Evolutionary conservation across 2,888 invertebrate species (phyloP).

Genomic region (Tipula vernalis): DNA sequence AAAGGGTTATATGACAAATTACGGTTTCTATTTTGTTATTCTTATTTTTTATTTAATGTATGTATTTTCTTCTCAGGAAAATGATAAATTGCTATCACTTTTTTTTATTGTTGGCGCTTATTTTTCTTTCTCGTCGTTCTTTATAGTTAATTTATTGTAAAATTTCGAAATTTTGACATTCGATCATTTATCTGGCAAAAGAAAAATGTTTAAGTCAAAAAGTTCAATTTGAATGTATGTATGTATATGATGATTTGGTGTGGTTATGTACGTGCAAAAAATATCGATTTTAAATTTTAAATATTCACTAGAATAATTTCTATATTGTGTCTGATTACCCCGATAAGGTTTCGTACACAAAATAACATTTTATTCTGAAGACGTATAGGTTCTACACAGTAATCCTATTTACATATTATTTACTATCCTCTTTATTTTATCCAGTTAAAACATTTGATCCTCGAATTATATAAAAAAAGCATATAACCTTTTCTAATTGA

Average conservation of each 20-base stretch:
- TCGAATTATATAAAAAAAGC: neutral
- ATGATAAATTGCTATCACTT: neutral
- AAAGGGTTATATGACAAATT: conserved; percentile 4
- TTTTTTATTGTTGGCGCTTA: neutral
- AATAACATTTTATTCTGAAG: neutral
- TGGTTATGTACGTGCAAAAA: neutral
- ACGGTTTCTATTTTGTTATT: neutral
- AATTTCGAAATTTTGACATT: neutral
- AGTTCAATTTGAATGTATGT: neutral
- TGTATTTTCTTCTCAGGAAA: neutral
- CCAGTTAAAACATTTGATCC: neutral
- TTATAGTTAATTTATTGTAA: neutral
- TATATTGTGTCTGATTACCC: neutral
- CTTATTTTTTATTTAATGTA: neutral
- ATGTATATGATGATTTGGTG: neutral
- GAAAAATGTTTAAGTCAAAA: neutral
- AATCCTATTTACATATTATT: neutral
- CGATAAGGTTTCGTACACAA: neutral
- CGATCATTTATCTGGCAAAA: neutral
- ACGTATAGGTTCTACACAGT: neutral
- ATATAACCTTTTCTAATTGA: neutral
- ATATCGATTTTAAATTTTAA: neutral
- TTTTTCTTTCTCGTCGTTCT: neutral
- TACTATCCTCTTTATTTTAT: neutral
- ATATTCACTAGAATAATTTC: neutral